A percentile compares a stretch with the other conserved stretches of the same genome.
Conservation (phyloP, 2,797 vertebrate genomes). For the Echeneis naucrates region DNA sequence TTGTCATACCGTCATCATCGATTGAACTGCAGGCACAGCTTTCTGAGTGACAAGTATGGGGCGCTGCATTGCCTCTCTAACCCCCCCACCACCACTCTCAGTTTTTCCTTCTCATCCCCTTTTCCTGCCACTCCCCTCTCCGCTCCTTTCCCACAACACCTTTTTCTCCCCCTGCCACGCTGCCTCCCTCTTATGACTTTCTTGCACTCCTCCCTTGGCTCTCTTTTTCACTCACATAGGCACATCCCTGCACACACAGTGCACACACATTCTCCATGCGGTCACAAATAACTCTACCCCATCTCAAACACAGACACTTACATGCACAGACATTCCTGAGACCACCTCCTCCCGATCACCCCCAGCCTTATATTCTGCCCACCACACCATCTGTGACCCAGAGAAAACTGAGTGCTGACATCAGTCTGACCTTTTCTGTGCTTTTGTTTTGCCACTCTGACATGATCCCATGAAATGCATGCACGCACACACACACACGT, state of each 20-base stretch:
- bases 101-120: slow-evolving; percentile 34
- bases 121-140: slow-evolving; percentile 39
- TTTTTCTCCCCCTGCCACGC: slow-evolving; percentile 10
- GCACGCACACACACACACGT: slow-evolving; percentile 5
- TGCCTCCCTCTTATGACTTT: slow-evolving; percentile 15
- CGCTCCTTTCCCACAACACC: slow-evolving; percentile 24
- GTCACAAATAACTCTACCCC: slow-evolving; percentile 60
- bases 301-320: slow-evolving; percentile 29
- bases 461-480: slow-evolving; percentile 45
- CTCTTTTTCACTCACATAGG: slow-evolving; percentile 28
- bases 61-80: slow-evolving; percentile 38
- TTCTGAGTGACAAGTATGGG: slow-evolving; percentile 66
- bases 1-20: slow-evolving; percentile 71
- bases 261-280: slow-evolving; percentile 38
- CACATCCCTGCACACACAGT: slow-evolving; percentile 45
- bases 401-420: slow-evolving; percentile 69
- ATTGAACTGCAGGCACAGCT: slow-evolving; percentile 74
- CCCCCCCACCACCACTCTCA: slow-evolving; percentile 1
- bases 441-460: slow-evolving; percentile 67
- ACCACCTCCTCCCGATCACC: slow-evolving; percentile 62
- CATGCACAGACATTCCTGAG: slow-evolving; percentile 65
- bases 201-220: slow-evolving; percentile 25
- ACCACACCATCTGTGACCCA: slow-evolving; percentile 79
- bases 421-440: slow-evolving; percentile 74
- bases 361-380: slow-evolving; percentile 62